phyloP scores from a whole-genome alignment of 2,888 invertebrate genomes.

The Drosophila anomalata region DNA sequence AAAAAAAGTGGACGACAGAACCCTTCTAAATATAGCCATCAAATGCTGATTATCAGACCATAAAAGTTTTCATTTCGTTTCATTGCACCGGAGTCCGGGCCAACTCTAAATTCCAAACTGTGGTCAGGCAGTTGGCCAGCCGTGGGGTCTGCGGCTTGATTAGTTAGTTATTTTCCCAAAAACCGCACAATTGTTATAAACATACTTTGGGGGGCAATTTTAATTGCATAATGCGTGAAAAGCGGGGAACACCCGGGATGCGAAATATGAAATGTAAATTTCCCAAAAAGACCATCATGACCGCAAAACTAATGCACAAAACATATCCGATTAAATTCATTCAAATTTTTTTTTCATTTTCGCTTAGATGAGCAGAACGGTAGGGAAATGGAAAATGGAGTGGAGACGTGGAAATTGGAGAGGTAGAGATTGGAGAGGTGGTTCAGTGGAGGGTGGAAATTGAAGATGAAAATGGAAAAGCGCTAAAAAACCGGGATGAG shows the following conservation, averaged over 20 bases:
- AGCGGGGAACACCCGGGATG: constrained; percentile 4
- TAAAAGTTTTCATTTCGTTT: constrained; percentile 50
- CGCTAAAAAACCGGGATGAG: not conserved
- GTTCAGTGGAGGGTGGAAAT: not conserved
- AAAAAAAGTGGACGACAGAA: not conserved
- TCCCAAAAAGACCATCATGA: constrained; percentile 28
- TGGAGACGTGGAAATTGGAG: not conserved
- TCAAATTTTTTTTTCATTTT: constrained; percentile 4
- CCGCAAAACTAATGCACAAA: constrained; percentile 23
- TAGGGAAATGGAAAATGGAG: not conserved
- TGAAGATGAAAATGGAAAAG: constrained; percentile 1
- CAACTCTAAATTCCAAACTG: constrained; percentile 45
- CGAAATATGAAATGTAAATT: constrained; percentile 49
- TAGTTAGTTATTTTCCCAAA: constrained; percentile 41
- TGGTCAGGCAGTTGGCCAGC: constrained; percentile 35
- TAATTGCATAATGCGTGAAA: constrained; percentile 39
- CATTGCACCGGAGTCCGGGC: constrained; percentile 51
- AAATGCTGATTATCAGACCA: constrained; percentile 40
- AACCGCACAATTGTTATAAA: constrained; percentile 68
- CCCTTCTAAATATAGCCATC: constrained; percentile 36
- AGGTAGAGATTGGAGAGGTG: not conserved
- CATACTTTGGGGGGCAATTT: constrained; percentile 11
- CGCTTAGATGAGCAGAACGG: constrained; percentile 2
- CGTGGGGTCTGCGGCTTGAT: constrained; percentile 34
- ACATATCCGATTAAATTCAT: constrained; percentile 26